These are phyloP conservation scores for Epizoanthus stellaris DNA, from an alignment of 92 coral and sea anemone genomes.

Conservation along the genomic window DNA sequence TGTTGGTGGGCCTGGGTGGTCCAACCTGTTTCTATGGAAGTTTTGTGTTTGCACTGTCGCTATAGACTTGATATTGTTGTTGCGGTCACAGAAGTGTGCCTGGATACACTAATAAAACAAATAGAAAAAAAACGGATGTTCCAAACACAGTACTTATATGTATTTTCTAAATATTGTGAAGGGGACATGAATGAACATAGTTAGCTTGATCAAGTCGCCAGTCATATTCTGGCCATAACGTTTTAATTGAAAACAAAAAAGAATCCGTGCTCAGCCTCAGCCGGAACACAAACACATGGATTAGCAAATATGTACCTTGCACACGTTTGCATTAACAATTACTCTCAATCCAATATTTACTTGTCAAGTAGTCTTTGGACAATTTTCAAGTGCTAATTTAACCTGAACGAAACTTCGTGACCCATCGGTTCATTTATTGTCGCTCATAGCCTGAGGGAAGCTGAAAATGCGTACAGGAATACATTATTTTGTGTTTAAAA, in stretches of 20 bases:
- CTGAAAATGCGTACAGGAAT: not conserved
- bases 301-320: not conserved
- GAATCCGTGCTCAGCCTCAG: not conserved
- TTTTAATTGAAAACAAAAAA: not conserved
- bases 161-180: not conserved
- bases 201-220: not conserved
- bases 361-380: conserved; percentile 21
- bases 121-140: not conserved
- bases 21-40: conserved; percentile 1
- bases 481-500: not conserved
- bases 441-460: conserved; percentile 27
- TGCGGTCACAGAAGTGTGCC: conserved; percentile 5
- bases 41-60: not conserved
- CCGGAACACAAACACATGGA: not conserved
- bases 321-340: conserved; percentile 18
- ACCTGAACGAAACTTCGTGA: not conserved
- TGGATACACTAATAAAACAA: not conserved
- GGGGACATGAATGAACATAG: not conserved
- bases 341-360: conserved; percentile 14
- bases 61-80: conserved; percentile 22
- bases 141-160: not conserved
- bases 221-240: not conserved
- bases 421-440: not conserved
- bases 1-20: conserved; percentile 35
- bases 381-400: conserved; percentile 15